Evolutionary conservation across 2,888 invertebrate species (phyloP).

Genomic region (Entomobrya multifasciata): DNA sequence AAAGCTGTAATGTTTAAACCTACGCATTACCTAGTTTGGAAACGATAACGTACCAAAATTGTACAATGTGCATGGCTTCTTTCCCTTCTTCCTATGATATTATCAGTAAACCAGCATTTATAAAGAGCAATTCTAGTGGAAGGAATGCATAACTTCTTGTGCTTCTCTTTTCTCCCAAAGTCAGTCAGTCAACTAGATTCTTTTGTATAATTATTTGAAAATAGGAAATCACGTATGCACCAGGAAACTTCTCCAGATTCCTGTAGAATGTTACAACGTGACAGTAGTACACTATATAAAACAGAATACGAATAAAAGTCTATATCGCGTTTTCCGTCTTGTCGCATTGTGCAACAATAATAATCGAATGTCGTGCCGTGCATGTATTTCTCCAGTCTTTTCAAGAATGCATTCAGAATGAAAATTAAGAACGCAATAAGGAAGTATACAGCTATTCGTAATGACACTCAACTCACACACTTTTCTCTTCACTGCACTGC

Average conservation of each 20-base stretch:
- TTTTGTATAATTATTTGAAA: conserved; percentile 60
- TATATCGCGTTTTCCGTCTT: background rate
- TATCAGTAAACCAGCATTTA: conserved; percentile 30
- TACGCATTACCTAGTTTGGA: too few species aligned
- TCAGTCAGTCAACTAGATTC: conserved; percentile 25
- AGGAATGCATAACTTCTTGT: conserved; percentile 62
- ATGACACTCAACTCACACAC: conserved; percentile 29
- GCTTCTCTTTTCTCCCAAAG: conserved; percentile 7
- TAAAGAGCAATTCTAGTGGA: conserved; percentile 60
- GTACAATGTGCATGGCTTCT: background rate
- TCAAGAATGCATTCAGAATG: conserved; percentile 45
- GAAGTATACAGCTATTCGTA: conserved; percentile 54
- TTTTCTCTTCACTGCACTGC: background rate
- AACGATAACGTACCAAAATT: background rate
- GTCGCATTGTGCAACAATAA: conserved; percentile 48
- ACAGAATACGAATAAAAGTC: conserved; percentile 46
- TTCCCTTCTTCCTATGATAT: conserved; percentile 31
- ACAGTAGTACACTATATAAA: conserved; percentile 43
- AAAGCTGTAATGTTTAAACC: too few species aligned
- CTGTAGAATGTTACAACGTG: background rate
- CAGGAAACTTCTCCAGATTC: conserved; percentile 29
- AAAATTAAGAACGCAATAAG: conserved; percentile 56
- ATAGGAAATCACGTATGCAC: conserved; percentile 61
- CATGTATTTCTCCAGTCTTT: background rate
- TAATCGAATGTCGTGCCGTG: background rate